Evolutionary conservation across 2,888 invertebrate species (phyloP), one percentile per base, ranked within the genome.

Genomic region (Habrosyne pyritoides): DNA sequence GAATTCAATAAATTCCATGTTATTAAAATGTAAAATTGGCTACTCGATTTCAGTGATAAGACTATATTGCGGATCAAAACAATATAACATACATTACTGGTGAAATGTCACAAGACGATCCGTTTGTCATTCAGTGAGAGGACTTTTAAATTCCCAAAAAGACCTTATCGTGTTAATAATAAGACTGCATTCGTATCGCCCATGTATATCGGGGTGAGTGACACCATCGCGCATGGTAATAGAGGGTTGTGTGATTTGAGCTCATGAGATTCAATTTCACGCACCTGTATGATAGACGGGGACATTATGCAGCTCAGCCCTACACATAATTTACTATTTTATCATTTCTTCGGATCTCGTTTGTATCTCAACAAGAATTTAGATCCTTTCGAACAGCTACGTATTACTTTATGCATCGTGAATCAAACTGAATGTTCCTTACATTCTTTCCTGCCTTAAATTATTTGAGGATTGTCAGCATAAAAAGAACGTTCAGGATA

Each of bases 201-300:
- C 58, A 42, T 53, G 54, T 33, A 28, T 49, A 56, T 56, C 58
- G 59, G 67, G 73, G 71, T 73, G 74, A 76, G 71, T 73, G 77
- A 80, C 79, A 80, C 75, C 68, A 71, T 72, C 62, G 65, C 64
- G 69, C 81, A 84, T 85, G 82, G 81, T 81, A 85, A 86, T 85
- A 79, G 73, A 73, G 71, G 76, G 72, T 64, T 79, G 82, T 86
- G 80, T 87, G 89, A 89, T 89, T 89, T 88, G 88, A 83, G 85
- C 86, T 87, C 83, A 87, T 87, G 87, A 86, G 88, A 87, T 89
- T 88, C 89, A 89, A 89, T 90, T 89, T 87, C 86, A 87, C 86
- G 86, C 85, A 80, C 77, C 73, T 80, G 78, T 84, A 84, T 89
- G 89, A 89, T 87, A 87, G 89, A 89, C 87, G 87, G 79, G 69